Evolutionary conservation across 2,888 invertebrate genomes (phyloP).

Genomic region (Eretmocerus hayati): DNA sequence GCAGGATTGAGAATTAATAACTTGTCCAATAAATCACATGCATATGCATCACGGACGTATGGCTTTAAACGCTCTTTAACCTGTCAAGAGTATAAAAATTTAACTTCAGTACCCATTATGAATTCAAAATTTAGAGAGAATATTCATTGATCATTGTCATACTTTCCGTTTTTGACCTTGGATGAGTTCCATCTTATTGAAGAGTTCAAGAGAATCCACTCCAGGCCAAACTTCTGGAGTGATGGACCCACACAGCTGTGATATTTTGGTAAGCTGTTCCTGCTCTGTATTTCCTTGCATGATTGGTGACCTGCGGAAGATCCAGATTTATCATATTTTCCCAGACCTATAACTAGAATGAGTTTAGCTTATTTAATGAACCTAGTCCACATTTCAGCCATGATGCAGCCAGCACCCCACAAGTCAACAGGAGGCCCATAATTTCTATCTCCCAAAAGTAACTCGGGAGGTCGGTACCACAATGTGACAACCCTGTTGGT

Average conservation of each 20-base stretch:
- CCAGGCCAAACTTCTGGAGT: slow-evolving; percentile 91
- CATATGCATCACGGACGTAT: slow-evolving; percentile 84
- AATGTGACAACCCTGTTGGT: slow-evolving; percentile 97
- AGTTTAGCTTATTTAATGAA: no score
- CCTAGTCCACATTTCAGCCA: slow-evolving; percentile 99
- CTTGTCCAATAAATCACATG: slow-evolving; percentile 88
- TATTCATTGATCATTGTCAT: slow-evolving; percentile 53
- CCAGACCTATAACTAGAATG: no score
- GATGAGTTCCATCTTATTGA: slow-evolving; percentile 79
- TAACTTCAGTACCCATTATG: neutral
- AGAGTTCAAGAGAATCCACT: slow-evolving; percentile 82
- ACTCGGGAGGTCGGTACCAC: slow-evolving; percentile 80
- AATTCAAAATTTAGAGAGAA: slow-evolving; percentile 46
- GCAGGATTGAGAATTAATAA: slow-evolving; percentile 86
- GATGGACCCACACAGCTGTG: slow-evolving; percentile 93
- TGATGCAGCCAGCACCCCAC: slow-evolving; percentile 97
- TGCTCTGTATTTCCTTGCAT: slow-evolving; percentile 97
- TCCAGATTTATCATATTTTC: neutral
- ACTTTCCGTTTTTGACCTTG: slow-evolving; percentile 81
- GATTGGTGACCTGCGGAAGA: slow-evolving; percentile 62
- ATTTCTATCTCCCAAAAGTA: slow-evolving; percentile 76
- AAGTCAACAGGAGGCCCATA: slow-evolving; percentile 97
- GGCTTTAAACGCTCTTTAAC: slow-evolving; percentile 66
- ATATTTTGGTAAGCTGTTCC: slow-evolving; percentile 89
- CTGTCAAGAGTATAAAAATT: slow-evolving; percentile 56